A percentile compares a stretch with the other conserved stretches of the same genome.
phyloP scores from a whole-genome alignment of 2,797 vertebrate genomes.

The Garrulus glandarius region DNA sequence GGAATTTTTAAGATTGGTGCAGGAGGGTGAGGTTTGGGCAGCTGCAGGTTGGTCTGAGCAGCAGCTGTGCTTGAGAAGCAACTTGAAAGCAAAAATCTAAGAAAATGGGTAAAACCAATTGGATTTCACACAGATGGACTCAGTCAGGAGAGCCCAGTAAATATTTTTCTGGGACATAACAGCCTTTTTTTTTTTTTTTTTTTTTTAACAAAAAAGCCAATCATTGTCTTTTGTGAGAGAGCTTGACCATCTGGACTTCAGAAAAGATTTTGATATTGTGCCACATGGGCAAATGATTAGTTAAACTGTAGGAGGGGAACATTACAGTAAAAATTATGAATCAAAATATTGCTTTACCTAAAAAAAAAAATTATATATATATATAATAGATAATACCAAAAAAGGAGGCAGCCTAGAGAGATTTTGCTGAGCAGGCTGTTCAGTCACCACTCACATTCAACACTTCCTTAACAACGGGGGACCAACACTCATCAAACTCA shows the following conservation, averaged over 20 bases:
- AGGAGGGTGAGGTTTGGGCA: background rate
- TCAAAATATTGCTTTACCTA: slow-evolving; percentile 4
- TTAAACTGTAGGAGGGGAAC: slow-evolving; percentile 24
- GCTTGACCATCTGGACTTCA: slow-evolving; percentile 62
- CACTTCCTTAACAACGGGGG: background rate
- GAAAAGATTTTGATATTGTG: background rate
- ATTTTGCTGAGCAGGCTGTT: slow-evolving; percentile 33
- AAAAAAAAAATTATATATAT: background rate
- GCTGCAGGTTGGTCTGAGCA: background rate
- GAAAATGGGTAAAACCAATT: background rate
- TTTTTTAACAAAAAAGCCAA: slow-evolving; percentile 18
- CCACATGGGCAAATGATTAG: background rate
- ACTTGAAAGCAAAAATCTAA: background rate
- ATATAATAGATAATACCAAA: background rate
- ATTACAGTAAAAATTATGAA: slow-evolving; percentile 30
- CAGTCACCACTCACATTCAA: background rate
- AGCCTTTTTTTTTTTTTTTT: background rate
- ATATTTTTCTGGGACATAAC: slow-evolving; percentile 14
- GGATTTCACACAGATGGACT: background rate
- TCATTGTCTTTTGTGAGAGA: slow-evolving; percentile 41
- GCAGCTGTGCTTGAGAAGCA: background rate
- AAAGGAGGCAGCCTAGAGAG: background rate
- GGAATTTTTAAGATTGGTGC: background rate
- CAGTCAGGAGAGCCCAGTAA: background rate
- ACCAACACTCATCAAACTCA: background rate